Conservation (phyloP, 92 coral and sea anemone species). For the Nematostella vectensis region DNA sequence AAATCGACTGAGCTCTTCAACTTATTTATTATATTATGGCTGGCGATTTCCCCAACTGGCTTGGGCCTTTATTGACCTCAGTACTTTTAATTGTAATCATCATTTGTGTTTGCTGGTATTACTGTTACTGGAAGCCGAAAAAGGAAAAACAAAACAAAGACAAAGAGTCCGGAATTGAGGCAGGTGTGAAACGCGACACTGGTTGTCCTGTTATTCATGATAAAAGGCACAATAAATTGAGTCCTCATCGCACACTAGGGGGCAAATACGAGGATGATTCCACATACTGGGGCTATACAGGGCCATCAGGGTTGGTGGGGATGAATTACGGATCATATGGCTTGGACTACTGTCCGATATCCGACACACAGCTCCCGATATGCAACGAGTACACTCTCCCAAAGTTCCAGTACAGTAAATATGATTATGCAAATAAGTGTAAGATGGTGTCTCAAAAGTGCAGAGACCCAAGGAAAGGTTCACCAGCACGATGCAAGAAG, state of each 20-base stretch:
- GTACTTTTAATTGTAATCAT: slow-evolving; percentile 13
- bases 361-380: neutral
- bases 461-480: too few relatives aligned
- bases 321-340: slow-evolving; percentile 4
- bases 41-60: slow-evolving; percentile 12
- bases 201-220: neutral
- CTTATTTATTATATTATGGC: too few relatives aligned
- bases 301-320: neutral
- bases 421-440: too few relatives aligned
- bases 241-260: neutral
- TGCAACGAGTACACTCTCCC: too few relatives aligned
- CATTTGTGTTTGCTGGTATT: slow-evolving; percentile 11
- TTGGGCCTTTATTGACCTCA: slow-evolving; percentile 25
- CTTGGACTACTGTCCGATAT: slow-evolving; percentile 12
- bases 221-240: too few relatives aligned
- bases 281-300: neutral
- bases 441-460: too few relatives aligned
- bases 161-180: neutral
- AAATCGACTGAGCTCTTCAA: too few relatives aligned
- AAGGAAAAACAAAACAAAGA: slow-evolving; percentile 6
- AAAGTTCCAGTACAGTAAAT: too few relatives aligned
- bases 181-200: neutral
- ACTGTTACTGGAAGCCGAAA: slow-evolving; percentile 37
- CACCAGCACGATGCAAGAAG: too few relatives aligned
- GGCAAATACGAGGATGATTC: slow-evolving; percentile 4